These are phyloP conservation scores for Torymus tubicola DNA, from an alignment of 2,888 invertebrate species.

Conservation along the genomic window DNA sequence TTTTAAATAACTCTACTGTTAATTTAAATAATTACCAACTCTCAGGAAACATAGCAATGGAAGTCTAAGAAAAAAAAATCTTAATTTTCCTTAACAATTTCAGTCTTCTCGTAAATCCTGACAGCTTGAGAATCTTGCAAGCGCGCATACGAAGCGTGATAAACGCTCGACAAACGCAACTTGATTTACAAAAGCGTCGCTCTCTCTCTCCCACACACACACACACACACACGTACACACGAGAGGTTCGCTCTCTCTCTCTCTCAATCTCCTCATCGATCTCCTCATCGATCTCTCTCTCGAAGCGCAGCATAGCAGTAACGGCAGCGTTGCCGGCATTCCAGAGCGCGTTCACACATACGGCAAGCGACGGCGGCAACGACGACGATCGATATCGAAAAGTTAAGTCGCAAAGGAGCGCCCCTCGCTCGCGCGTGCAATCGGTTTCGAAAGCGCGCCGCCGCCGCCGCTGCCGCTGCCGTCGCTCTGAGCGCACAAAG, in stretches of 20 bases:
- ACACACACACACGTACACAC: no score
- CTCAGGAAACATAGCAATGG: no score
- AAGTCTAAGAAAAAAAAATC: no score
- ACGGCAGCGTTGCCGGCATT: not conserved
- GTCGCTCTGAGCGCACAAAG: not conserved
- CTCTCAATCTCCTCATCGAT: no score
- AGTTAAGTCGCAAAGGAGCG: constrained; percentile 23
- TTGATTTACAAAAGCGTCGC: constrained; percentile 15
- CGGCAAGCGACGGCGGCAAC: not conserved
- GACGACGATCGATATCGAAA: constrained; percentile 33
- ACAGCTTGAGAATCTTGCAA: no score
- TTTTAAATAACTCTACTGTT: no score
- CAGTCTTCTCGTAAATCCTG: no score
- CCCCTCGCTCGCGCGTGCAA: not conserved
- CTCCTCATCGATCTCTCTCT: no score
- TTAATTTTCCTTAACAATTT: no score
- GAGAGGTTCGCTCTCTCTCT: no score
- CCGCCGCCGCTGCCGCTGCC: not conserved
- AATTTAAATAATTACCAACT: no score
- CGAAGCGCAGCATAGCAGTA: no score
- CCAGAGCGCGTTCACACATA: constrained; percentile 1
- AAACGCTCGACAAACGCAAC: not conserved
- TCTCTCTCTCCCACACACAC: not conserved
- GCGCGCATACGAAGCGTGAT: not conserved
- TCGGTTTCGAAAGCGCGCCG: constrained; percentile 20